These are phyloP conservation scores for Deroplatys truncata DNA, from an alignment of 2,888 invertebrate genomes.

Conservation along the genomic window DNA sequence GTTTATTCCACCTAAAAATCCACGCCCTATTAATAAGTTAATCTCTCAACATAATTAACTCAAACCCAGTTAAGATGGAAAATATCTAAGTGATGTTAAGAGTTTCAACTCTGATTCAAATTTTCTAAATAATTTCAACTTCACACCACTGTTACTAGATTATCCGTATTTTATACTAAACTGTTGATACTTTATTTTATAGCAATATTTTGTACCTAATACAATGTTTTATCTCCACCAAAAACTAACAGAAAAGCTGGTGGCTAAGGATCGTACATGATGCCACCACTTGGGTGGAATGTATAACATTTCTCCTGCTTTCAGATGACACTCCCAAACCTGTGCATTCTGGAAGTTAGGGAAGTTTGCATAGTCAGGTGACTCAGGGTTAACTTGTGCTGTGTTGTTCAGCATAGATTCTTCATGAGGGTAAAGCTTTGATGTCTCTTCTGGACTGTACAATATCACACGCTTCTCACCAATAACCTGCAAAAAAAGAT, in stretches of 20 bases:
- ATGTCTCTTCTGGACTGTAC: constrained; percentile 67
- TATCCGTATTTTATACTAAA: too few relatives aligned
- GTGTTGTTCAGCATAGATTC: constrained; percentile 80
- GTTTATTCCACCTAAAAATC: too few relatives aligned
- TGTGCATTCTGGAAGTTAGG: constrained; percentile 64
- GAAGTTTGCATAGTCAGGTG: constrained; percentile 66
- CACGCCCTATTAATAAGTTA: too few relatives aligned
- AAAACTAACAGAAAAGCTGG: constrained; percentile 95
- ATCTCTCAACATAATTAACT: too few relatives aligned
- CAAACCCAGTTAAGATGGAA: too few relatives aligned
- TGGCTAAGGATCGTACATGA: constrained; percentile 80
- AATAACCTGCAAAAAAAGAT: constrained; percentile 57
- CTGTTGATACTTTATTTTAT: background rate
- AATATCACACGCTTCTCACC: constrained; percentile 87
- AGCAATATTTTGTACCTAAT: background rate
- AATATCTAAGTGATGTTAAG: too few relatives aligned
- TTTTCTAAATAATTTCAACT: too few relatives aligned
- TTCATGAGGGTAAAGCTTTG: constrained; percentile 75
- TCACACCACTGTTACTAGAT: too few relatives aligned
- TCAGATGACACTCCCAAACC: constrained; percentile 64
- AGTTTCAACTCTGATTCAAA: too few relatives aligned
- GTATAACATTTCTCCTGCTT: constrained; percentile 85
- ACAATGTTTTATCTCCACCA: constrained; percentile 76
- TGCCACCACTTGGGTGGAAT: constrained; percentile 98
- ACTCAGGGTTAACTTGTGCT: constrained; percentile 81